phyloP scores from a whole-genome alignment of 1,140 invertebrate genomes.

The Belonocnema kinseyi region DNA sequence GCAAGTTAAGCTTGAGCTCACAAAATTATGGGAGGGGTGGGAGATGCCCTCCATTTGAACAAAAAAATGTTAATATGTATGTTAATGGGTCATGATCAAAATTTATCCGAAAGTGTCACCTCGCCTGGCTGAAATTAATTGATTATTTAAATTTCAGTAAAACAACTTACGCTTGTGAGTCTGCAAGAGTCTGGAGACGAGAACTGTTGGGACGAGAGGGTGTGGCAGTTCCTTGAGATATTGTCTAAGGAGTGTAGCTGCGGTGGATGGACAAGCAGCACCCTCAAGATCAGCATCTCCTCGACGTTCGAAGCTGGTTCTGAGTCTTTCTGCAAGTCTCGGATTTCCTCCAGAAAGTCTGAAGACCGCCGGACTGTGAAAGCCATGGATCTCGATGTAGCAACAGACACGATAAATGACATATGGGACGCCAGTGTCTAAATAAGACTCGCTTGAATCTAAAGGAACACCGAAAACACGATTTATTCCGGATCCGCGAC shows the following conservation, averaged over 20 bases:
- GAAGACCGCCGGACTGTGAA: constrained; percentile 71
- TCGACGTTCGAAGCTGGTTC: constrained; percentile 71
- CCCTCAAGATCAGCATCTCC: constrained; percentile 75
- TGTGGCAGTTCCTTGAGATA: constrained; percentile 76
- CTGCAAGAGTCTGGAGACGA: constrained; percentile 69
- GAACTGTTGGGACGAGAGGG: constrained; percentile 69
- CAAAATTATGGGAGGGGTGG: too few species aligned
- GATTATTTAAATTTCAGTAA: too few species aligned
- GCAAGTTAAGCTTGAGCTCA: too few species aligned
- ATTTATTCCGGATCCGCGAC: constrained; percentile 58
- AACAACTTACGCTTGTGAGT: constrained; percentile 66
- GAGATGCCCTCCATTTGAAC: too few species aligned
- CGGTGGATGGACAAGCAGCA: constrained; percentile 71
- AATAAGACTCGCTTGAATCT: constrained; percentile 64
- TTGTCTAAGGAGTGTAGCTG: constrained; percentile 73
- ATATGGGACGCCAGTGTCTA: constrained; percentile 71
- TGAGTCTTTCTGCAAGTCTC: constrained; percentile 70
- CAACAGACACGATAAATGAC: constrained; percentile 72
- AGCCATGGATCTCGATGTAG: constrained; percentile 72
- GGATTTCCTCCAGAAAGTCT: constrained; percentile 69
- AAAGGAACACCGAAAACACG: constrained; percentile 69
- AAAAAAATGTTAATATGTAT: too few species aligned
- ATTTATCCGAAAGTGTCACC: too few species aligned
- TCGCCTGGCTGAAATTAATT: too few species aligned
- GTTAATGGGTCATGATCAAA: too few species aligned